Conservation (phyloP, 2,113 vertebrate species). For the Pyxicephalus adspersus region DNA sequence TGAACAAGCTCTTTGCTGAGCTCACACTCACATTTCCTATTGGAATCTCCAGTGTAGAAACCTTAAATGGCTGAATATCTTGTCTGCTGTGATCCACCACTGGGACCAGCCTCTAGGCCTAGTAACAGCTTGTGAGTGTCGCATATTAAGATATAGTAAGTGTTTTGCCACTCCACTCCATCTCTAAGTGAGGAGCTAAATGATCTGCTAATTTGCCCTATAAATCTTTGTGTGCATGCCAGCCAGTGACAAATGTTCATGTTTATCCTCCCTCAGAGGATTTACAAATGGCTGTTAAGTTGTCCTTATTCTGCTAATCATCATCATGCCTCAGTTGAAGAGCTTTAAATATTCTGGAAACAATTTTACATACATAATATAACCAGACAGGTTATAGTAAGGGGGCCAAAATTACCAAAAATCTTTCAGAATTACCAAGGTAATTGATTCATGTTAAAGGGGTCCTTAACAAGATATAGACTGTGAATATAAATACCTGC, state of each 20-base stretch:
- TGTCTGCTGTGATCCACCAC: neutral
- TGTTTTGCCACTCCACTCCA: constrained; percentile 67
- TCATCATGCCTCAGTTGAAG: neutral
- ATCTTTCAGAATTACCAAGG: too few species aligned
- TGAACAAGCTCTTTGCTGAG: too few species aligned
- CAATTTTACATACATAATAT: neutral
- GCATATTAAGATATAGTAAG: constrained; percentile 64
- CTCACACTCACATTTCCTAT: too few species aligned
- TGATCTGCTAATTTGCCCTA: constrained; percentile 90
- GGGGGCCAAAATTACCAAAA: too few species aligned
- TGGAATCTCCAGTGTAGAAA: too few species aligned
- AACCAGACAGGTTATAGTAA: neutral
- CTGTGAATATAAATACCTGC: too few species aligned
- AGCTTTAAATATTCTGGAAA: too few species aligned
- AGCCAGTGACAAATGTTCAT: neutral
- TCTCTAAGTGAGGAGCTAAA: constrained; percentile 86
- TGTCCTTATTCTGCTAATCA: constrained; percentile 22
- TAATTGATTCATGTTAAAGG: too few species aligned
- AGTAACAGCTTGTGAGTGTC: constrained; percentile 66
- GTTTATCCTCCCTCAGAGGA: constrained; percentile 41
- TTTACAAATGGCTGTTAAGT: constrained; percentile 36
- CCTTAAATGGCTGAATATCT: neutral
- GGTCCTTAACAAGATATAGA: too few species aligned
- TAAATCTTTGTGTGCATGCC: constrained; percentile 81
- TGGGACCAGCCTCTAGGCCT: constrained; percentile 57